Evolutionary conservation across 2,797 vertebrate genomes (phyloP).

Genomic region (Pachyuromys duprasi): DNA sequence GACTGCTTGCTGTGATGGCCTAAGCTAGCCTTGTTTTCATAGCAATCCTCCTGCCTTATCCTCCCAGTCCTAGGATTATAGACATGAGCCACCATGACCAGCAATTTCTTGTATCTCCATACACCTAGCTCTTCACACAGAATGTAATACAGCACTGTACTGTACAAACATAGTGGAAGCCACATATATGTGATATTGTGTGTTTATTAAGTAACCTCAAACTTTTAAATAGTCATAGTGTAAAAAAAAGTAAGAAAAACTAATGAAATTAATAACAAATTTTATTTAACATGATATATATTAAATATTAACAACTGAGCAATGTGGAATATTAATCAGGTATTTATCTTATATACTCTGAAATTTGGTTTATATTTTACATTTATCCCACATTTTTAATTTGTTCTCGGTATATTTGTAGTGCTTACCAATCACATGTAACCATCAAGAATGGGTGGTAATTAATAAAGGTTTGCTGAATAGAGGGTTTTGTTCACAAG

Average conservation of each 20-base stretch:
- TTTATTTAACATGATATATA: constrained; percentile 35
- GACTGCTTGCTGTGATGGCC: neutral
- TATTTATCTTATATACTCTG: constrained; percentile 1
- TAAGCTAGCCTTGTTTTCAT: neutral
- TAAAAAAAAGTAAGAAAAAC: constrained; percentile 38
- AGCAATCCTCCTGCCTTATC: neutral
- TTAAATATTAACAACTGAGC: constrained; percentile 12
- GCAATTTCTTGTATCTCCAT: neutral
- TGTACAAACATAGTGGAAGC: neutral
- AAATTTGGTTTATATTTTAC: constrained; percentile 17
- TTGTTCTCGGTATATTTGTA: neutral
- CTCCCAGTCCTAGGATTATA: neutral
- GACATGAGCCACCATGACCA: neutral
- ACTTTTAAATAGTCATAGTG: neutral
- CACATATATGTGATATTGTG: neutral
- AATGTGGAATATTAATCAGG: neutral
- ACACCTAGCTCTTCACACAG: neutral
- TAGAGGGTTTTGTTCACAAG: neutral
- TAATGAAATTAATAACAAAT: constrained; percentile 6
- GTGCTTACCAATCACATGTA: neutral
- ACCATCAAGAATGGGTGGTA: neutral
- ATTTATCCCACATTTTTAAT: neutral
- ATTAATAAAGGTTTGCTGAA: neutral
- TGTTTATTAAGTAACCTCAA: neutral
- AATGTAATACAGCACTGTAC: neutral